A percentile compares a stretch with the other conserved stretches of the same genome.
These are phyloP conservation scores for Metopia argyrocephala DNA, from an alignment of 2,888 invertebrate genomes.

Conservation along the genomic window DNA sequence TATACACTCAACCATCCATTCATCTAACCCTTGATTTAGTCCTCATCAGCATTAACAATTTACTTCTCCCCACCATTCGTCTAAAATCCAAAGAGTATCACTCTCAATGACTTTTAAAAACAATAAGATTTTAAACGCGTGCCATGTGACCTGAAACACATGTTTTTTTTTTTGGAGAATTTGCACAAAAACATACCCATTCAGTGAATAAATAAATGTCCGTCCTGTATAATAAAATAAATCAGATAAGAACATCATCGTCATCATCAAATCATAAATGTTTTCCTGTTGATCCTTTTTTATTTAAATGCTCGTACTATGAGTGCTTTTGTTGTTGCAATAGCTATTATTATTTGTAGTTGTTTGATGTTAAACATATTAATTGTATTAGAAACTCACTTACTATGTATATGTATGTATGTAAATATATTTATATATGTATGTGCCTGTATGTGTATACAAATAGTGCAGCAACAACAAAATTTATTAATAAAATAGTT, in stretches of 20 bases:
- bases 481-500: constrained; percentile 9
- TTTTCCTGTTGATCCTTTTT: constrained; percentile 74
- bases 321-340: constrained; percentile 8
- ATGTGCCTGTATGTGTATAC: background rate
- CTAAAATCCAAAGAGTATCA: constrained; percentile 1
- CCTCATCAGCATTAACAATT: background rate
- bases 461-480: constrained; percentile 5
- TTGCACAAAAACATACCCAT: constrained; percentile 61
- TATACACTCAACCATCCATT: background rate
- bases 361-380: constrained; percentile 68
- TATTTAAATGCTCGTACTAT: constrained; percentile 3
- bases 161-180: constrained; percentile 72
- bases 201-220: too few species aligned
- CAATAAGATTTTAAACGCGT: constrained; percentile 65
- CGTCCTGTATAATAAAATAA: constrained; percentile 22
- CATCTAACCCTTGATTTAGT: background rate
- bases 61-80: background rate
- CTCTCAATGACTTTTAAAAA: constrained; percentile 56
- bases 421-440: background rate
- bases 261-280: constrained; percentile 63
- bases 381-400: constrained; percentile 66
- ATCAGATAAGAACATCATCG: constrained; percentile 63
- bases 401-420: constrained; percentile 51
- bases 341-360: constrained; percentile 55
- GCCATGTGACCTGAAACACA: constrained; percentile 78